These are phyloP conservation scores for Pseudachorutes palmiensis DNA, from an alignment of 1,140 invertebrate genomes.

Conservation along the genomic window DNA sequence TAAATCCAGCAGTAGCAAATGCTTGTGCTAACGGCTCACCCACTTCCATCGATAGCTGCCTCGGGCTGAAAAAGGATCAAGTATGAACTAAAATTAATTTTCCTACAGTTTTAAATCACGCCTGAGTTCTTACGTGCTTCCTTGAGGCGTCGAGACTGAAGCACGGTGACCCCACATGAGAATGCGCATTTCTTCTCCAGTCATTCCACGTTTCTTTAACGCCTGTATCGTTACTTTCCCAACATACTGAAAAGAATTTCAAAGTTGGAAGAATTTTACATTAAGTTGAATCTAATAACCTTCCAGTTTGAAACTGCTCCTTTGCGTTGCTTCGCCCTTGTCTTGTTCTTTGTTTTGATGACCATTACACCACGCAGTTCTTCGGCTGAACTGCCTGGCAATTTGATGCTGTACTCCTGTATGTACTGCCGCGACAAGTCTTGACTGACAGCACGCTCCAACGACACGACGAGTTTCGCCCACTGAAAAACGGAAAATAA, in stretches of 20 bases:
- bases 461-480: constrained; percentile 93
- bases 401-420: constrained; percentile 87
- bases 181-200: constrained; percentile 70
- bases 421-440: constrained; percentile 81
- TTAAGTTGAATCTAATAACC: constrained; percentile 47
- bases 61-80: constrained; percentile 22
- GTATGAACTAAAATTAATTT: constrained; percentile 3
- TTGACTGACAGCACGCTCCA: constrained; percentile 85
- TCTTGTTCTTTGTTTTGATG: constrained; percentile 94
- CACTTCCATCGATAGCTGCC: constrained; percentile 24
- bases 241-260: constrained; percentile 53
- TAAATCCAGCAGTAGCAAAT: not conserved
- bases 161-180: constrained; percentile 77
- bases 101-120: not conserved
- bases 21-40: not conserved
- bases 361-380: constrained; percentile 91
- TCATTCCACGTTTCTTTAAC: constrained; percentile 69
- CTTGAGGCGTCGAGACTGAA: constrained; percentile 70
- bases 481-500: constrained; percentile 61
- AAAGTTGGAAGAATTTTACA: constrained; percentile 1
- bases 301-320: constrained; percentile 97
- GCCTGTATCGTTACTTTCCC: constrained; percentile 78
- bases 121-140: constrained; percentile 48
- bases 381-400: constrained; percentile 67
- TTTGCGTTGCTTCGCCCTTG: constrained; percentile 88